A percentile compares a stretch with the other conserved stretches of the same genome.
Evolutionary conservation across 2,797 vertebrate species (phyloP).

Genomic region (Clarias pachynema): DNA sequence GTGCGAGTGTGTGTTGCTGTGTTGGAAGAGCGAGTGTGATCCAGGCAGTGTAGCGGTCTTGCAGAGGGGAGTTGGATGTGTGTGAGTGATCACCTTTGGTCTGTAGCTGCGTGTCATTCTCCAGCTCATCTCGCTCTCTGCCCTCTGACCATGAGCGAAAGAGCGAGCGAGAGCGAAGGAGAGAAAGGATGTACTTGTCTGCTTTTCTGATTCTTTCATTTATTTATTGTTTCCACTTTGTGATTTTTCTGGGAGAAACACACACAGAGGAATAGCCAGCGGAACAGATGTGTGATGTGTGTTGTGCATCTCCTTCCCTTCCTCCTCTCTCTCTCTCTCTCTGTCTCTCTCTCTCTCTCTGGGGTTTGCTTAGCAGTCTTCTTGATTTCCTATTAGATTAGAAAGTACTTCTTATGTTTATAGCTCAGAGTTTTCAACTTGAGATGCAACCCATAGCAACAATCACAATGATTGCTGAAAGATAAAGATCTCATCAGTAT

Average conservation of each 20-base stretch:
- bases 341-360: neutral
- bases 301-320: neutral
- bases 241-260: constrained; percentile 9
- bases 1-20: constrained; percentile 14
- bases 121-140: constrained; percentile 55
- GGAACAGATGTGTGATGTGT: constrained; percentile 4
- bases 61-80: constrained; percentile 10
- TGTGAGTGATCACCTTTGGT: constrained; percentile 55
- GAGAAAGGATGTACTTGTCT: constrained; percentile 28
- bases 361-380: neutral
- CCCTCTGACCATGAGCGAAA: constrained; percentile 41
- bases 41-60: neutral
- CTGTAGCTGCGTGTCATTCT: constrained; percentile 50
- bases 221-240: constrained; percentile 46
- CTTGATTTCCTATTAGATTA: neutral
- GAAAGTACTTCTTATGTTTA: neutral
- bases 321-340: neutral
- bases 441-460: neutral
- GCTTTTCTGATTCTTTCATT: constrained; percentile 29
- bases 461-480: neutral
- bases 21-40: neutral
- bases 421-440: neutral
- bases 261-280: constrained; percentile 26
- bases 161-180: constrained; percentile 18
- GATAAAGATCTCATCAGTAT: neutral